Conservation (phyloP, 2,797 vertebrate species). For the Cirrhinus molitorella region DNA sequence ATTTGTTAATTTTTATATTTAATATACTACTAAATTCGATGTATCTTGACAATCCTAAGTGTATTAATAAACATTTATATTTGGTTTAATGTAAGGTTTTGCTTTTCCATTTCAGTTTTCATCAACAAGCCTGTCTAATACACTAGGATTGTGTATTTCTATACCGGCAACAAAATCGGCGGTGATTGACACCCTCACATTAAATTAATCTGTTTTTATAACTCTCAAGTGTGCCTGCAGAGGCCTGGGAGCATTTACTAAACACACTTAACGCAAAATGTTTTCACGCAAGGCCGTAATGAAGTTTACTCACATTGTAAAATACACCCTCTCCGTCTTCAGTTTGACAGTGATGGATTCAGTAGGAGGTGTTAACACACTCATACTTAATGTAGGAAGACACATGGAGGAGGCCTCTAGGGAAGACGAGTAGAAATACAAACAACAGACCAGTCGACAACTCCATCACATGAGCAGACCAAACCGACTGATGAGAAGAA, state of each 20-base stretch:
- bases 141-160: background rate
- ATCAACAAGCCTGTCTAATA: background rate
- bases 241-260: conserved; percentile 27
- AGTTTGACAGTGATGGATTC: conserved; percentile 68
- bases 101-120: background rate
- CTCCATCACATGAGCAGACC: conserved; percentile 5
- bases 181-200: conserved; percentile 18
- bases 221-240: conserved; percentile 7
- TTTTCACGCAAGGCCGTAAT: background rate
- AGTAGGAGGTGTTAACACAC: conserved; percentile 70
- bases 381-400: conserved; percentile 65
- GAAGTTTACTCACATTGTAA: conserved; percentile 38
- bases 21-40: background rate
- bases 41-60: background rate
- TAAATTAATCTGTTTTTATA: conserved; percentile 18
- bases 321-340: conserved; percentile 48
- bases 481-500: background rate
- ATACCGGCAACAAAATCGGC: background rate
- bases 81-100: background rate
- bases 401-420: conserved; percentile 66
- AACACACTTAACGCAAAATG: conserved; percentile 6
- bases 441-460: conserved; percentile 15
- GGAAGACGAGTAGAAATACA: conserved; percentile 55
- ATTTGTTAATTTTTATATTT: no score
- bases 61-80: background rate